Evolutionary conservation across 2,113 vertebrate species (phyloP).

Genomic region (Hemichromis elongatus): DNA sequence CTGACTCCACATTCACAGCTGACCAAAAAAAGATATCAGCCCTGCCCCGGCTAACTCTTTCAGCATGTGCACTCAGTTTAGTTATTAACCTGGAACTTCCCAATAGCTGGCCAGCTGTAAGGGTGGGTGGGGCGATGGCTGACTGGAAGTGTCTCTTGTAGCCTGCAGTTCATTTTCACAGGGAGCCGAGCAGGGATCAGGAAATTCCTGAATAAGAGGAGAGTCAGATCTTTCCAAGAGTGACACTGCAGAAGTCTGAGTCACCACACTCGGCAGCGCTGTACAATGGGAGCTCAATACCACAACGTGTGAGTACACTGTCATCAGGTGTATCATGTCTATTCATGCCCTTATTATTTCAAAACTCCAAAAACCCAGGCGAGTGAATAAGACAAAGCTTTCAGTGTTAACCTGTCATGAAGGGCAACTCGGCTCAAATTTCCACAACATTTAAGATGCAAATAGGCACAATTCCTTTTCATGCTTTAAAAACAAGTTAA

Average conservation of each 20-base stretch:
- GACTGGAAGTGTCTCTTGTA: background rate
- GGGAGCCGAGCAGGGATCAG: conserved; percentile 35
- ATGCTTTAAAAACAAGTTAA: background rate
- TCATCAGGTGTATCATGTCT: conserved; percentile 38
- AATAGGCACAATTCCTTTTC: background rate
- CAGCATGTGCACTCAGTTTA: conserved; percentile 53
- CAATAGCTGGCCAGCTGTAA: conserved; percentile 47
- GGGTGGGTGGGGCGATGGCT: conserved; percentile 8
- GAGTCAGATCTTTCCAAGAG: conserved; percentile 49
- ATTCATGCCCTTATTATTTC: conserved; percentile 41
- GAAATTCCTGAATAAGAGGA: conserved; percentile 65
- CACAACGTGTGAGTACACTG: background rate
- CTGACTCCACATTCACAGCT: conserved; percentile 38
- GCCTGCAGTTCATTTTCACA: conserved; percentile 13
- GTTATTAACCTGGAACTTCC: conserved; percentile 77
- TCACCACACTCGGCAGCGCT: conserved; percentile 1
- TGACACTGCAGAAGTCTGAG: conserved; percentile 59
- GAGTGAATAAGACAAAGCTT: background rate
- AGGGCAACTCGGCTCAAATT: background rate
- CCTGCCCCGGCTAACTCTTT: conserved; percentile 31
- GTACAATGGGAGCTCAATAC: background rate
- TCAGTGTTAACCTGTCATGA: background rate
- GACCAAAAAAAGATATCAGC: conserved; percentile 28
- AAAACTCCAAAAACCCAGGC: background rate
- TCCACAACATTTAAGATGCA: background rate